A percentile compares a stretch with the other conserved stretches of the same genome.
Conservation (phyloP, 2,888 invertebrate species). For the Thyatira batis region DNA sequence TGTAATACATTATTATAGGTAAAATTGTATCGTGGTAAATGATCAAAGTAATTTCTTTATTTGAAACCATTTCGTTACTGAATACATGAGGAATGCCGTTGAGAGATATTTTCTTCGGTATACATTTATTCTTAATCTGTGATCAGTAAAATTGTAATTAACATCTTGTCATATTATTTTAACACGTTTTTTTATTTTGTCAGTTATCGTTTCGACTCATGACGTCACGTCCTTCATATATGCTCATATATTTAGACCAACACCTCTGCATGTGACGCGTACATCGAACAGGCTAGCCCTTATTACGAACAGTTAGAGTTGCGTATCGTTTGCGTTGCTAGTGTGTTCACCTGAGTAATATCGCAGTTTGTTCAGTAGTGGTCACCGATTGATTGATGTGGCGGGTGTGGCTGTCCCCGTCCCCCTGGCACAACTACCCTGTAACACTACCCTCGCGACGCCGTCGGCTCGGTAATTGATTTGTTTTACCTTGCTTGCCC, state of each 20-base stretch:
- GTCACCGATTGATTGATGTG: constrained; percentile 45
- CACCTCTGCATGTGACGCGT: neutral
- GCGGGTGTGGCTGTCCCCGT: constrained; percentile 34
- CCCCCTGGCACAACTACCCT: constrained; percentile 21
- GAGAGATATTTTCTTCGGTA: too few species aligned
- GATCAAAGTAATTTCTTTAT: too few species aligned
- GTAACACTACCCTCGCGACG: constrained; percentile 16
- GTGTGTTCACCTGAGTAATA: constrained; percentile 20
- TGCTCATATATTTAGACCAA: neutral
- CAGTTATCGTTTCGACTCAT: neutral
- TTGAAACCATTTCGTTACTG: too few species aligned
- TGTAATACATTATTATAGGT: too few species aligned
- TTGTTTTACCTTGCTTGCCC: constrained; percentile 28
- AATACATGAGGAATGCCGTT: too few species aligned
- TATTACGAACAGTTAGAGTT: constrained; percentile 8
- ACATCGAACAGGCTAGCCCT: neutral
- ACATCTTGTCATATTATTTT: too few species aligned
- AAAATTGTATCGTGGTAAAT: too few species aligned
- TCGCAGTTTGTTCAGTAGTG: constrained; percentile 35
- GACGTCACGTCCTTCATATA: neutral
- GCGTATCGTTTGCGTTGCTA: constrained; percentile 22
- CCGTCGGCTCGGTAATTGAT: constrained; percentile 33
- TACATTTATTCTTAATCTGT: too few species aligned
- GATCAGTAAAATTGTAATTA: too few species aligned
- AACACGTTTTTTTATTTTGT: too few species aligned